Conservation (phyloP, 2,888 invertebrate genomes). For the Pollenia griseotomentosa region DNA sequence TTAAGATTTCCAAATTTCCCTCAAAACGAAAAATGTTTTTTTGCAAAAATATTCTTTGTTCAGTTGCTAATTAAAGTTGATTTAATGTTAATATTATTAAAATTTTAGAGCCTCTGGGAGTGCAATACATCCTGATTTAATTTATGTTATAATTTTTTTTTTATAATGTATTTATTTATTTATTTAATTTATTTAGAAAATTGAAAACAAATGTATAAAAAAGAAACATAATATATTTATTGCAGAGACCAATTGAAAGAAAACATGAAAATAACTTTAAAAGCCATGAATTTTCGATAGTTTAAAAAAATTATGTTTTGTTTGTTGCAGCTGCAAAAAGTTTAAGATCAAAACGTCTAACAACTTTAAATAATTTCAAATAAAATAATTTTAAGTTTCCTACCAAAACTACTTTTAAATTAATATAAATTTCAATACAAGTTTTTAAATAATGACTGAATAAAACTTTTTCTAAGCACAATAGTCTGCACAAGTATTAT, state of each 20-base stretch:
- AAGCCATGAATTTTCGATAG: constrained; percentile 64
- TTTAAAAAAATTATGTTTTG: constrained; percentile 2
- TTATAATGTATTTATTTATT: constrained; percentile 55
- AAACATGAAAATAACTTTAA: constrained; percentile 20
- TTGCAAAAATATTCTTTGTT: constrained; percentile 23
- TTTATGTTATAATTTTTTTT: constrained; percentile 65
- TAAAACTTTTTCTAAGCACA: not conserved
- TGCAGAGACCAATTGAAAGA: constrained; percentile 28
- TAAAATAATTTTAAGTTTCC: constrained; percentile 37
- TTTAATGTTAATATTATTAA: constrained; percentile 35
- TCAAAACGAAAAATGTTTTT: constrained; percentile 14
- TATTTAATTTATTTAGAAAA: constrained; percentile 68
- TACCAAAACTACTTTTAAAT: constrained; percentile 49
- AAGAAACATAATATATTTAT: constrained; percentile 67
- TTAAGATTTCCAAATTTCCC: constrained; percentile 24
- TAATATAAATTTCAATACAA: constrained; percentile 28
- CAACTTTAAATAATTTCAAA: not conserved
- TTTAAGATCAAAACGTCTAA: not conserved
- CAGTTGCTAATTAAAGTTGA: constrained; percentile 27
- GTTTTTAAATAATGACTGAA: constrained; percentile 2
- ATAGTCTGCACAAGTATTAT: not conserved
- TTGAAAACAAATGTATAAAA: constrained; percentile 25
- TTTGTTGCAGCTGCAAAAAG: not conserved
- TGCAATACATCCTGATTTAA: constrained; percentile 75
- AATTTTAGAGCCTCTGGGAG: constrained; percentile 72